phyloP scores from a whole-genome alignment of 2,113 vertebrate species.

The Pangasianodon hypophthalmus region DNA sequence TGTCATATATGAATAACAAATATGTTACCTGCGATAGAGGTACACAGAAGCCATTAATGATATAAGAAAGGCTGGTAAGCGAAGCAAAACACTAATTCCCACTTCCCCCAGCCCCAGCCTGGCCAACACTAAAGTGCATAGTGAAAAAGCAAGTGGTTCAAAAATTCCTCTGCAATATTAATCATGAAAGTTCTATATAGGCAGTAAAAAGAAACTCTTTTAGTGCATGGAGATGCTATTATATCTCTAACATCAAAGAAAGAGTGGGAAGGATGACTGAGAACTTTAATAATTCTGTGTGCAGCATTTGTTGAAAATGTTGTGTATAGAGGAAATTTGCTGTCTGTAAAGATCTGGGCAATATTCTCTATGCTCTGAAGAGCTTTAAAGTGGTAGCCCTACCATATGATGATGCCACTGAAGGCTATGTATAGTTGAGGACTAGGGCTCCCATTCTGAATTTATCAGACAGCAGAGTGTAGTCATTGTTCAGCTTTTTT shows the following conservation, averaged over 20 bases:
- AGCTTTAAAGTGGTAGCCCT: neutral
- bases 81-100: neutral
- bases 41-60: neutral
- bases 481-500: neutral
- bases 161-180: slow-evolving; percentile 4
- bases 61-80: neutral
- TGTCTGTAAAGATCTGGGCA: neutral
- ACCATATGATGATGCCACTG: neutral
- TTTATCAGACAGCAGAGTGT: neutral
- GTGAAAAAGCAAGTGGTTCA: neutral
- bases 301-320: slow-evolving; percentile 17
- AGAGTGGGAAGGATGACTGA: neutral
- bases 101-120: neutral
- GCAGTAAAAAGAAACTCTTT: neutral
- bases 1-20: no score
- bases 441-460: neutral
- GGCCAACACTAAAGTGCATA: neutral
- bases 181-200: neutral
- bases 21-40: neutral
- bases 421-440: neutral
- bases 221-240: neutral
- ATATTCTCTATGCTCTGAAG: neutral
- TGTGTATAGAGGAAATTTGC: neutral
- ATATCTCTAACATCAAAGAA: slow-evolving; percentile 8
- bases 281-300: neutral